Evolutionary conservation across 2,888 invertebrate genomes (phyloP), one percentile per base, ranked within the genome.

Genomic region (Mimachlamys varia): DNA sequence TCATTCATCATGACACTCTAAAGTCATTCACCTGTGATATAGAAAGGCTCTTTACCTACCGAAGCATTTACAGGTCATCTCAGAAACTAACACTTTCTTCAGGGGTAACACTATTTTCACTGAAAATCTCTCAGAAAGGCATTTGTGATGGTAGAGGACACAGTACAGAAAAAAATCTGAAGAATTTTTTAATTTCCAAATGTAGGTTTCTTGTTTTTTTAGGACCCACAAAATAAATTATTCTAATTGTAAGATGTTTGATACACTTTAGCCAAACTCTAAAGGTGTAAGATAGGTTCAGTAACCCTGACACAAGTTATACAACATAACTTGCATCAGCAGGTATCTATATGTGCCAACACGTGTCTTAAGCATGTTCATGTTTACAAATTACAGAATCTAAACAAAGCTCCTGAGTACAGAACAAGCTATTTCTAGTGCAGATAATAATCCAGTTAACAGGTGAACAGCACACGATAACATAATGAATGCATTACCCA

Each of bases 391-490:
- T 33, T 33, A 33, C 44, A 27, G 33, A 33, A 76, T 27, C 76
- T 76, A 27, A 76, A 76, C 76, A 76, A 76, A 76, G 27, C 76
- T 10, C 76, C 15, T 76, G 5, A 76, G 76, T 76, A 27, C 76
- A 76, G 76, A 22, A 76, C 76, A 76, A 76, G 76, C 76, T 76
- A 33, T 76, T 76, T 76, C 33, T 27, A 76, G 76, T 76, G 76
- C 76, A 76, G 12, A 33, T 76, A 76, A 76, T 76, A 76, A 76
- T 76, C 27, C 22, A 0, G 27, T 33, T 33, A 76, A 76, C 76
- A 76, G 76, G 76, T 76, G 76, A 76, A 33, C 76, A 76, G 33
- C 76, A 76, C 22, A 22, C 33, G 33, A 4, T 2, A 76, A 76
- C 62, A 62, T 62, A 62, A 62, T 15, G 15, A 76, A 15, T 27